Conservation (phyloP, 2,888 invertebrate genomes). For the Hypercompe scribonia region DNA sequence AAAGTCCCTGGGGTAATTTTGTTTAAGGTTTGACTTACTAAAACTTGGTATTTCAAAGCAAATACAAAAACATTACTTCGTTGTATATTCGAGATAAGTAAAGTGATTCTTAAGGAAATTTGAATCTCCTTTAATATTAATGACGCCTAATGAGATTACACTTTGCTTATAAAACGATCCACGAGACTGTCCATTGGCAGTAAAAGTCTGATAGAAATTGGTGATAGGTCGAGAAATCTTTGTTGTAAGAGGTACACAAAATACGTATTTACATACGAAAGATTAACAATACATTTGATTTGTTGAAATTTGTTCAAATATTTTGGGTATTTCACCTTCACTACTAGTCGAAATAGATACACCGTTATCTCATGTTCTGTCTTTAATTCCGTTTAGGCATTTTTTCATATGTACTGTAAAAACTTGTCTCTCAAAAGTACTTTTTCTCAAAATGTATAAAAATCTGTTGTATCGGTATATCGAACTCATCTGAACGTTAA, state of each 20-base stretch:
- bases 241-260: not conserved
- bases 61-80: constrained; percentile 25
- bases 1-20: constrained; percentile 45
- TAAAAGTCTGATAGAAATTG: not conserved
- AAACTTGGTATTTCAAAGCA: constrained; percentile 33
- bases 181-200: not conserved
- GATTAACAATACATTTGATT: not conserved
- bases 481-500: too few relatives aligned
- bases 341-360: too few relatives aligned
- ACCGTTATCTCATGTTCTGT: too few relatives aligned
- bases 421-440: too few relatives aligned
- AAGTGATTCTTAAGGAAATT: constrained; percentile 1
- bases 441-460: too few relatives aligned
- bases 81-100: not conserved
- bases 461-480: too few relatives aligned
- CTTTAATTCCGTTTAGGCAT: too few relatives aligned
- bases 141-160: not conserved
- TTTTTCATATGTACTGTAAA: too few relatives aligned
- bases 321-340: not conserved
- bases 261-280: not conserved
- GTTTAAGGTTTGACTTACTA: constrained; percentile 40
- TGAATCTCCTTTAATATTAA: not conserved
- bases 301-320: not conserved
- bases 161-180: not conserved
- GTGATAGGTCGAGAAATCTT: not conserved